phyloP scores from a whole-genome alignment of 2,888 invertebrate genomes.

The Limulus polyphemus region DNA sequence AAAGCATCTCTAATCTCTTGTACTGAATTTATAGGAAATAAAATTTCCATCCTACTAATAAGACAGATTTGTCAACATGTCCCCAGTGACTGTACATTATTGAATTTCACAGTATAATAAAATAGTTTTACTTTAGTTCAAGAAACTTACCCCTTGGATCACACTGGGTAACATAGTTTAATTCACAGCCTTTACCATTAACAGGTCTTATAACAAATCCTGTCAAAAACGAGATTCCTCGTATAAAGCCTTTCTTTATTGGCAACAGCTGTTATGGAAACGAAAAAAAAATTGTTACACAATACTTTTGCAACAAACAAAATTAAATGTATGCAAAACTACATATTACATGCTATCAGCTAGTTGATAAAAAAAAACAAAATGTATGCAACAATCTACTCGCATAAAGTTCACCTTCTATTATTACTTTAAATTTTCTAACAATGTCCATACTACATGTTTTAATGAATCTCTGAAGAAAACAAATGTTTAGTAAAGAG shows the following conservation, averaged over 20 bases:
- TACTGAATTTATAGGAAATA: background rate
- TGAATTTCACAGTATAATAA: background rate
- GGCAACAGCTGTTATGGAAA: slow-evolving; percentile 46
- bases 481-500: slow-evolving; percentile 11
- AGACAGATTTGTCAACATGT: background rate
- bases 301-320: too few species aligned
- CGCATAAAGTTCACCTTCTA: too few species aligned
- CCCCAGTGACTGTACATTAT: background rate
- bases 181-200: slow-evolving; percentile 51
- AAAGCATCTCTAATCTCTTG: background rate
- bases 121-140: too few species aligned
- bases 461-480: too few species aligned
- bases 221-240: slow-evolving; percentile 50
- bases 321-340: too few species aligned
- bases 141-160: slow-evolving; percentile 63
- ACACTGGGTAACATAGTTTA: slow-evolving; percentile 78
- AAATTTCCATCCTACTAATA: background rate
- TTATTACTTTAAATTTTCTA: too few species aligned
- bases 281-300: too few species aligned
- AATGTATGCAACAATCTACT: too few species aligned
- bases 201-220: slow-evolving; percentile 54
- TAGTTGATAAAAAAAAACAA: too few species aligned
- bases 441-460: too few species aligned
- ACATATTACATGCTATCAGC: too few species aligned
- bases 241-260: slow-evolving; percentile 63